These are phyloP conservation scores for Panagrolaimus sp. DNA, from an alignment of 1,140 invertebrate species.

Conservation along the genomic window DNA sequence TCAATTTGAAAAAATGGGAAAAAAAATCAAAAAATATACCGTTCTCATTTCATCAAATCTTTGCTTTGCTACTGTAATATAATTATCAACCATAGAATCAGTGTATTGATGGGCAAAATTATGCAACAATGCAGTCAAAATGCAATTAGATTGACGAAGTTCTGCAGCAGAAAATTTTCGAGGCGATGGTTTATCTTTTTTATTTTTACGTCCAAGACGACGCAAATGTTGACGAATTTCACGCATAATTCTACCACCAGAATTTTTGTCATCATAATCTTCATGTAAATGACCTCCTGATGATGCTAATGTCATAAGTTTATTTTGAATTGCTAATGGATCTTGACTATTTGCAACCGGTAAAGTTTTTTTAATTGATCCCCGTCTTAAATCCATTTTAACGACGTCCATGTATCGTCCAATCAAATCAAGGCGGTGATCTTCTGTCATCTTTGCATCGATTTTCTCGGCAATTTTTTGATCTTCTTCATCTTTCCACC, in stretches of 20 bases:
- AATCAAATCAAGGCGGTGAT: conserved; percentile 40
- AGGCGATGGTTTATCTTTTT: conserved; percentile 21
- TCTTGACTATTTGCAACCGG: conserved; percentile 20
- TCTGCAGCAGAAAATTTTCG: conserved; percentile 31
- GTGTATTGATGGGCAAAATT: conserved; percentile 71
- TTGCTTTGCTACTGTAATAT: conserved; percentile 71
- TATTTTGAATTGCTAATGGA: not conserved
- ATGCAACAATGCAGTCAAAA: conserved; percentile 67
- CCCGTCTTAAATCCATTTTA: conserved; percentile 43
- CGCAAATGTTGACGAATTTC: conserved; percentile 58
- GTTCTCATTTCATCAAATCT: conserved; percentile 64
- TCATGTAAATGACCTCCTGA: not conserved
- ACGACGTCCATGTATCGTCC: conserved; percentile 50
- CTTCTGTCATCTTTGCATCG: conserved; percentile 40
- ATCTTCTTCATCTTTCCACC: conserved; percentile 61
- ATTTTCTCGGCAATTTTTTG: conserved; percentile 27
- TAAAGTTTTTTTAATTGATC: conserved; percentile 36
- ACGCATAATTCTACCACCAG: conserved; percentile 58
- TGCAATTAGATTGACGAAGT: conserved; percentile 39
- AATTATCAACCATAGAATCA: conserved; percentile 78
- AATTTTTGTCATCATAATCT: too few relatives aligned
- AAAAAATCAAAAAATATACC: not conserved
- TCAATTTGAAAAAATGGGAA: too few relatives aligned
- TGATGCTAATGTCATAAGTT: conserved; percentile 18
- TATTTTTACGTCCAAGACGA: conserved; percentile 24